Evolutionary conservation across 2,113 vertebrate species (phyloP), one percentile per base, ranked within the genome.

Genomic region (Colius striatus): DNA sequence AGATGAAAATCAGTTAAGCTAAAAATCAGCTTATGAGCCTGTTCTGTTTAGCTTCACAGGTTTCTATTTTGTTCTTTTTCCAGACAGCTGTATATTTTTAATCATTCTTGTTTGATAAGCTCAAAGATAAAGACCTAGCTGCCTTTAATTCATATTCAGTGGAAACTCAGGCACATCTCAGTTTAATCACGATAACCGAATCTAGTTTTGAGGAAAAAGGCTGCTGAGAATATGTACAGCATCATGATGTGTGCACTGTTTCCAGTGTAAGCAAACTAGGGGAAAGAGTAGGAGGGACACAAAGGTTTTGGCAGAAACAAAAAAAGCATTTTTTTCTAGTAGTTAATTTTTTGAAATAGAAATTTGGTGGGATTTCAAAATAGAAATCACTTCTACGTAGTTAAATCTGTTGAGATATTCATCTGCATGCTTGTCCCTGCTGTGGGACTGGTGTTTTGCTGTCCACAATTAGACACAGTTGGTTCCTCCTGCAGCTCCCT

Each of bases 361-460:
- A 74, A 89, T 81, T 53, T 32, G 62, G 29, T 23, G 65, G 11
- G 26, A 76, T 94, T 87, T 89, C 55, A 84, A 73, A 94, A 74
- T 36, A 90, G 41, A 86, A 95, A 93, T 70, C 26, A 65, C 17
- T 92, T 82, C 76, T 62, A 70, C 3, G 0, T n/a, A 92, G 89
- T 92, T 84, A 87, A 91, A 67, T 82, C 81, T 83, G 91, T 89
- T 87, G 47, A 95, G 71, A 89, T n/a, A 36, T 76, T 91, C 70
- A 79, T 89, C 47, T 68, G 73, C 48, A 55, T 62, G 74, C 47
- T 79, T 85, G 62, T 79, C 71, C 67, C 84, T 80, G 84, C 47
- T 61, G 57, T 27, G 41, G 87, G 51, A 47, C 1, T 53, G 32
- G 60, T 83, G 67, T 36, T 87, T 83, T 54, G 47, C 75, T 76